These are phyloP conservation scores for Pterocles orientalis DNA, from an alignment of 2,113 vertebrate genomes.

Conservation along the genomic window DNA sequence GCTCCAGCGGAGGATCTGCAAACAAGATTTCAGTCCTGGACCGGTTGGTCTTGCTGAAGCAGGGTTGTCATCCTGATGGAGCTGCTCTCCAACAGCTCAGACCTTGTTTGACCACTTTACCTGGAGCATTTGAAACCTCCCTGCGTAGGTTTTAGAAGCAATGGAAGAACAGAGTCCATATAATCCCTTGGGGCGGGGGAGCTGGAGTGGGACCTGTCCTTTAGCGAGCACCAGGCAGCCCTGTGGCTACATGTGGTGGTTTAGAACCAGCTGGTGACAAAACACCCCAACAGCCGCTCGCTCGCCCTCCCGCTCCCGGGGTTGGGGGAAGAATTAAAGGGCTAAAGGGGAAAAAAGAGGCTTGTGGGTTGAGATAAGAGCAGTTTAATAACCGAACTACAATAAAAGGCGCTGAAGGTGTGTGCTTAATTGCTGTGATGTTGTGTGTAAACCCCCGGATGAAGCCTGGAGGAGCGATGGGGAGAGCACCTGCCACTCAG, in stretches of 20 bases:
- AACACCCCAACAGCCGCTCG: too few relatives aligned
- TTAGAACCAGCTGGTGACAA: too few relatives aligned
- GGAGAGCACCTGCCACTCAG: neutral
- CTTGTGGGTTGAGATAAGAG: too few relatives aligned
- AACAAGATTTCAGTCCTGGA: neutral
- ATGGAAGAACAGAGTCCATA: neutral
- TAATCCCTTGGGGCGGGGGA: neutral
- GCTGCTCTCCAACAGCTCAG: neutral
- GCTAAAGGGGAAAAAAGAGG: too few relatives aligned
- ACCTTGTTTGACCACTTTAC: neutral
- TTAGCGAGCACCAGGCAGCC: neutral
- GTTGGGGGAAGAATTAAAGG: too few relatives aligned
- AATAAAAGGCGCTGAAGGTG: neutral
- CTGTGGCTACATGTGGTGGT: neutral
- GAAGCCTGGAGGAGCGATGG: rapidly evolving
- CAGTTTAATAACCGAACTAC: too few relatives aligned
- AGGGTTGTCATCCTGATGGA: neutral
- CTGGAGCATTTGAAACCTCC: neutral
- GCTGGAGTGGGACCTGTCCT: neutral
- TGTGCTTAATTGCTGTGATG: neutral
- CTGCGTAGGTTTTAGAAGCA: too few relatives aligned
- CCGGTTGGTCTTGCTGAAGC: neutral
- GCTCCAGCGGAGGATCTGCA: neutral
- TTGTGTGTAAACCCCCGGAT: neutral
- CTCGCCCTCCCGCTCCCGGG: too few relatives aligned